Conservation (phyloP, 2,888 invertebrate species). For the Crematogaster levior region DNA sequence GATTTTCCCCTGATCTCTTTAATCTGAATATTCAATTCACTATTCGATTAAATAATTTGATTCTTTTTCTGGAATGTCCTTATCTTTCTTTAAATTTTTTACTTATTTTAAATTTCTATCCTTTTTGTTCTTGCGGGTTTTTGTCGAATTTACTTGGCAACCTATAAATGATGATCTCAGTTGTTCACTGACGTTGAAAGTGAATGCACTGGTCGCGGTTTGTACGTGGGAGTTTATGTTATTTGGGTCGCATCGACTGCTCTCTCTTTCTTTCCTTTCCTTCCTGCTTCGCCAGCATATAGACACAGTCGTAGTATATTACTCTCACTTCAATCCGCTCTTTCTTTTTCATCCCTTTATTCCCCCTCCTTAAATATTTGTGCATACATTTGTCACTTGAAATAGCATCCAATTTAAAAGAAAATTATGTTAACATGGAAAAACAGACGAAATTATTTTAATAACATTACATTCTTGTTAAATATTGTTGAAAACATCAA, state of each 20-base stretch:
- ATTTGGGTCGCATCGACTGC: constrained; percentile 74
- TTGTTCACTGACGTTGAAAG: constrained; percentile 55
- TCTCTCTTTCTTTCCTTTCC: constrained; percentile 40
- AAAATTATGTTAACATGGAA: background rate
- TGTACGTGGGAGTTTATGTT: constrained; percentile 75
- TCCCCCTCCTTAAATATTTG: background rate
- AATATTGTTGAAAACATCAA: background rate
- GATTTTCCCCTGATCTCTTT: no score
- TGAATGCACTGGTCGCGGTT: constrained; percentile 59
- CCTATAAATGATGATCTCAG: constrained; percentile 59
- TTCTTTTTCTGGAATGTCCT: background rate
- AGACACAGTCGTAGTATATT: constrained; percentile 4
- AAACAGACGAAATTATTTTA: background rate
- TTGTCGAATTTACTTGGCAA: background rate
- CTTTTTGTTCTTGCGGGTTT: background rate
- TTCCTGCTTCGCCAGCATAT: constrained; percentile 44
- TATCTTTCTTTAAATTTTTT: background rate
- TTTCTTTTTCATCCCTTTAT: constrained; percentile 28
- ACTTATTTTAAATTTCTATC: background rate
- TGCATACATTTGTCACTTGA: background rate
- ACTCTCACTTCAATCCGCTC: constrained; percentile 34
- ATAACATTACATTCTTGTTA: no score
- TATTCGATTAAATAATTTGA: background rate
- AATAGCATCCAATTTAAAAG: background rate
- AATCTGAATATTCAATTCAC: no score